A percentile compares a stretch with the other conserved stretches of the same genome.
These are phyloP conservation scores for Galago senegalensis DNA, from an alignment of 2,797 vertebrate species.

Conservation along the genomic window DNA sequence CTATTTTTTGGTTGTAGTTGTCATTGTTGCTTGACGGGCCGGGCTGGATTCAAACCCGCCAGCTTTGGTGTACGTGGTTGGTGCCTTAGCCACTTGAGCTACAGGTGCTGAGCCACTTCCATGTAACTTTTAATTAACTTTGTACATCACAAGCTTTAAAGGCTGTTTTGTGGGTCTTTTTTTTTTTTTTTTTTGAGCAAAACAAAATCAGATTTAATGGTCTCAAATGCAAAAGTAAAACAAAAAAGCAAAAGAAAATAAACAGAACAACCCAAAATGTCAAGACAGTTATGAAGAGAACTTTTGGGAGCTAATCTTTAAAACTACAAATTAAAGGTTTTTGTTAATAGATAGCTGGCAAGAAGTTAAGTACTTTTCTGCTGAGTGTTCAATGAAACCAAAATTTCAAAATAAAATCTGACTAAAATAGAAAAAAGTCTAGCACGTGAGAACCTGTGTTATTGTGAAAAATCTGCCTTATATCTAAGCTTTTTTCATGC, in stretches of 20 bases:
- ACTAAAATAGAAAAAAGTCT: constrained; percentile 89
- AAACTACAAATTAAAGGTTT: constrained; percentile 92
- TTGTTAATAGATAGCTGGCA: constrained; percentile 91
- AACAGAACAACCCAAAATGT: constrained; percentile 93
- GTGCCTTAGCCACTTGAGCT: too few species aligned
- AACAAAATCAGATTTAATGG: constrained; percentile 99
- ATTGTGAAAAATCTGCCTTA: background rate
- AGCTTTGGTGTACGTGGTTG: too few species aligned
- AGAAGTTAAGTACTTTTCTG: constrained; percentile 91
- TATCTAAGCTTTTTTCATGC: constrained; percentile 18
- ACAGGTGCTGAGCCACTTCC: background rate
- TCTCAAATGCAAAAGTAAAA: constrained; percentile 91
- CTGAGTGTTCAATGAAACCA: constrained; percentile 91
- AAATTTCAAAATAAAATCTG: constrained; percentile 90
- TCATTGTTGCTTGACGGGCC: too few species aligned
- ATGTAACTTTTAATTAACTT: constrained; percentile 17
- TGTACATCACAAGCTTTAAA: background rate
- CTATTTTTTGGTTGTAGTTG: too few species aligned
- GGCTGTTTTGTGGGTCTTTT: too few species aligned
- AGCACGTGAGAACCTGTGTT: constrained; percentile 61
- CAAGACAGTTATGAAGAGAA: constrained; percentile 95
- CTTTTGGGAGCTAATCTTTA: constrained; percentile 92
- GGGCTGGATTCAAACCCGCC: too few species aligned
- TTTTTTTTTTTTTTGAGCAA: constrained; percentile 90
- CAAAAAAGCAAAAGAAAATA: constrained; percentile 91